Percentiles rank a stretch among this genome's conserved stretches.
Conservation (phyloP, 1,140 invertebrate species). For the Euura lappo region DNA sequence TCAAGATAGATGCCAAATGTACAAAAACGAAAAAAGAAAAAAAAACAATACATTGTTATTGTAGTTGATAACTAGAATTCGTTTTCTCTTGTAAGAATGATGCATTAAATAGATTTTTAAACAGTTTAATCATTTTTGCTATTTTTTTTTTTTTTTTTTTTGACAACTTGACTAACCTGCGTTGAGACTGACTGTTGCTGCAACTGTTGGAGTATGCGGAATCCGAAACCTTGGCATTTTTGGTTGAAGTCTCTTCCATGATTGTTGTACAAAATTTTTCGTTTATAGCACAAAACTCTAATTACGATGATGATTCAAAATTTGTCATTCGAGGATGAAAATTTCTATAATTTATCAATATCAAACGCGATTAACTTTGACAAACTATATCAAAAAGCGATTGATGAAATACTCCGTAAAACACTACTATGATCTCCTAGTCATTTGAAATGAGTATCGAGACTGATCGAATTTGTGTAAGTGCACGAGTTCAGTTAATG, state of each 20-base stretch:
- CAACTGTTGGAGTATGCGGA: constrained; percentile 80
- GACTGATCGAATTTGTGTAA: neutral
- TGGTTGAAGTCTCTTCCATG: constrained; percentile 61
- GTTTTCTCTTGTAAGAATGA: too few relatives aligned
- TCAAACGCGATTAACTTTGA: too few relatives aligned
- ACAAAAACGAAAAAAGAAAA: neutral
- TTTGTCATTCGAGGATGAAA: too few relatives aligned
- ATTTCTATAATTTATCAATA: too few relatives aligned
- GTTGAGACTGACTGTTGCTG: constrained; percentile 76
- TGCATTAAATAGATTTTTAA: too few relatives aligned
- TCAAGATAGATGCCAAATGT: constrained; percentile 13
- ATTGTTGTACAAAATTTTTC: constrained; percentile 20
- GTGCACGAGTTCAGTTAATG: neutral
- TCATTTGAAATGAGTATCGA: neutral
- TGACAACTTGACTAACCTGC: constrained; percentile 63
- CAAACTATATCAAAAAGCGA: too few relatives aligned
- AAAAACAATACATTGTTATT: neutral
- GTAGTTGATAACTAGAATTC: neutral
- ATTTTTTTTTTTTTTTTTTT: neutral
- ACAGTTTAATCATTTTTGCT: too few relatives aligned
- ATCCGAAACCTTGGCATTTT: constrained; percentile 71
- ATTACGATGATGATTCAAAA: too few relatives aligned
- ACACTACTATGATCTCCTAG: neutral
- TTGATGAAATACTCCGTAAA: too few relatives aligned
- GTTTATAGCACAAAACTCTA: neutral